Evolutionary conservation across 2,797 vertebrate species (phyloP).

Genomic region (Galagoides demidoff): DNA sequence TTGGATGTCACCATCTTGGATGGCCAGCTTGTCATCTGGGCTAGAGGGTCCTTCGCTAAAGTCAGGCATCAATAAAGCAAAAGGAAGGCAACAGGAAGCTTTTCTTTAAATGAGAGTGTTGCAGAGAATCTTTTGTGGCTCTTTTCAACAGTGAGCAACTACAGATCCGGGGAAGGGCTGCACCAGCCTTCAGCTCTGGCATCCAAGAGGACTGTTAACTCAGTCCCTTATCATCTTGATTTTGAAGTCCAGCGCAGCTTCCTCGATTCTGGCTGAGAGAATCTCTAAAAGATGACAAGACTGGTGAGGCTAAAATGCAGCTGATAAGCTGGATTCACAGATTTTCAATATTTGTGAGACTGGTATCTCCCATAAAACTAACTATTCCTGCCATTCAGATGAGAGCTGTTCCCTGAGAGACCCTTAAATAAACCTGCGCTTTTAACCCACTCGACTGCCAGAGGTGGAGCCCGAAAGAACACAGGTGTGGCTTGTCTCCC

Average conservation of each 20-base stretch:
- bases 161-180: rapidly evolving
- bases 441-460: neutral
- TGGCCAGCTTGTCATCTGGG: neutral
- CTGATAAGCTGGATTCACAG: neutral
- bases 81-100: neutral
- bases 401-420: neutral
- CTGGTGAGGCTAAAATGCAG: neutral
- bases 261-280: neutral
- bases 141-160: neutral
- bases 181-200: rapidly evolving
- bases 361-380: neutral
- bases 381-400: neutral
- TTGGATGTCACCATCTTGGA: neutral
- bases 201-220: neutral
- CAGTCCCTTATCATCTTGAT: neutral
- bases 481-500: too few species aligned
- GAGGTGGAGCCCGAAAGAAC: neutral
- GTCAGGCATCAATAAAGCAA: neutral
- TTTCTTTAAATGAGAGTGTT: neutral
- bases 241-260: neutral
- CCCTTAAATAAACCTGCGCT: neutral
- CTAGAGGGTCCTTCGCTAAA: neutral
- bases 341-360: neutral
- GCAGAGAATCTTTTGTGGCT: neutral
- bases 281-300: neutral